Evolutionary conservation across 2,797 vertebrate species (phyloP).

Genomic region (Bucorvus abyssinicus): DNA sequence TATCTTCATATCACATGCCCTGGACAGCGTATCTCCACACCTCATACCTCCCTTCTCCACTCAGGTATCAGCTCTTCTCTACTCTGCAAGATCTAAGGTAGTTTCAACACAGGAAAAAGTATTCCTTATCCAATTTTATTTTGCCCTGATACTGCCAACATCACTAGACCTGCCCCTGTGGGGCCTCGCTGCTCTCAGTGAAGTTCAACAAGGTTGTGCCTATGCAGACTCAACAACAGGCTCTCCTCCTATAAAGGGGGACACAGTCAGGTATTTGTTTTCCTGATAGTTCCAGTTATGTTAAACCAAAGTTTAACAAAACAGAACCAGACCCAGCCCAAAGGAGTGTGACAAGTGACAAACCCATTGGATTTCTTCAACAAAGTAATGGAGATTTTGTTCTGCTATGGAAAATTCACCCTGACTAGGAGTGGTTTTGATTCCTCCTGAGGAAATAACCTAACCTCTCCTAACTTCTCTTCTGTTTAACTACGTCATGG

Average conservation of each 20-base stretch:
- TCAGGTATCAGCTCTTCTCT: background rate
- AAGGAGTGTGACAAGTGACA: background rate
- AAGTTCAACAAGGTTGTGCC: background rate
- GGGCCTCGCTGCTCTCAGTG: background rate
- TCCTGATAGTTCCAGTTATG: background rate
- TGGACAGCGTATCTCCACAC: background rate
- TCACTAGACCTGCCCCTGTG: rapidly evolving
- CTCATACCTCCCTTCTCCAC: background rate
- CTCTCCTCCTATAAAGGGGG: background rate
- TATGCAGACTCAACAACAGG: background rate
- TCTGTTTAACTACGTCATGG: background rate
- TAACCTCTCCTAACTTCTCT: background rate
- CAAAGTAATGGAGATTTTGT: background rate
- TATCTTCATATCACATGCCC: background rate
- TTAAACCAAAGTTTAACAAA: background rate
- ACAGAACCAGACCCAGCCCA: background rate
- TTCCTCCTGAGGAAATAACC: background rate
- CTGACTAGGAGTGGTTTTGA: background rate
- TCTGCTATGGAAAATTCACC: background rate
- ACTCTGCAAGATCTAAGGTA: background rate
- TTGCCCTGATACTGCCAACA: background rate
- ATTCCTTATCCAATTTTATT: background rate
- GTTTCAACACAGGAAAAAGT: background rate
- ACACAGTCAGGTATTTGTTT: background rate
- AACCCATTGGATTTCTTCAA: background rate